Evolutionary conservation across 2,797 vertebrate species (phyloP).

Genomic region (Fundulus diaphanus): DNA sequence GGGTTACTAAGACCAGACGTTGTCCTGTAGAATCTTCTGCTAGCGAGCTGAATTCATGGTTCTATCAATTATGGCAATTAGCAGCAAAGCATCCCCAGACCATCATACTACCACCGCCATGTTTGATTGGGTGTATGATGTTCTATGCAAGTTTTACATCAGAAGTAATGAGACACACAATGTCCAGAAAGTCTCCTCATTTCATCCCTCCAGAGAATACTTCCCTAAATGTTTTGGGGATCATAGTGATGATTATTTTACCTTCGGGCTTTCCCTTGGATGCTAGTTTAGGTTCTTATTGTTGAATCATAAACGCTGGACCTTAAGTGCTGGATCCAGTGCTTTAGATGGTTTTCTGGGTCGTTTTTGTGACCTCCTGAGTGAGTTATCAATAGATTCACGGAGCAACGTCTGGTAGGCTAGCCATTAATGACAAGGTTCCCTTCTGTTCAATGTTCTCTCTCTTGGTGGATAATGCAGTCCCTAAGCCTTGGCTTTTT

Average conservation of each 20-base stretch:
- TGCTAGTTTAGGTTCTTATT: not conserved
- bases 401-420: not conserved
- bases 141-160: not conserved
- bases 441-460: not conserved
- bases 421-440: not conserved
- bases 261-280: not conserved
- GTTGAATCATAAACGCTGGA: not conserved
- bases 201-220: not conserved
- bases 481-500: not conserved
- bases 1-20: not conserved
- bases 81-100: not conserved
- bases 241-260: not conserved
- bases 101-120: not conserved
- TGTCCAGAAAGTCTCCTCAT: not conserved
- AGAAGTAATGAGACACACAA: not conserved
- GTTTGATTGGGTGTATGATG: not conserved
- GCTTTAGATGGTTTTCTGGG: not conserved
- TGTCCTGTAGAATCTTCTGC: not conserved
- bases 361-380: not conserved
- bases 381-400: not conserved
- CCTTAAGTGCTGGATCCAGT: not conserved
- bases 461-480: not conserved
- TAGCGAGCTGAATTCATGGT: not conserved
- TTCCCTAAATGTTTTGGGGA: not conserved
- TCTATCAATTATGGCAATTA: not conserved